These are phyloP conservation scores for Neomonachus schauinslandi DNA, from an alignment of 2,113 vertebrate genomes.

Conservation along the genomic window DNA sequence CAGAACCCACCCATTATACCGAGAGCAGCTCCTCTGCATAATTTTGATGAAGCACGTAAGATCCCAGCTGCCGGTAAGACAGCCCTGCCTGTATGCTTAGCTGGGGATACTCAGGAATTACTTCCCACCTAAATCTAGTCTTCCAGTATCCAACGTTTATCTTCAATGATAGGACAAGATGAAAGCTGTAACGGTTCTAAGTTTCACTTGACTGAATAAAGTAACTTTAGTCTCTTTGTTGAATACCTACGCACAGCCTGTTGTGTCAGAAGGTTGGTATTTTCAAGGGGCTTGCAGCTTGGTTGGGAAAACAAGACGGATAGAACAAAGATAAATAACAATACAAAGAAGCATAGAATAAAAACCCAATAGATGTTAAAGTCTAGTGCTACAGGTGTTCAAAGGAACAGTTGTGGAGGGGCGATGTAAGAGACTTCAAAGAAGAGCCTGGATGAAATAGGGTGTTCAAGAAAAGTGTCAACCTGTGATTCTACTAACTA, in stretches of 20 bases:
- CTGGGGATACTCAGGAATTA: neutral
- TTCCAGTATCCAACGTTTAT: neutral
- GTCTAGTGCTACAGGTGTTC: neutral
- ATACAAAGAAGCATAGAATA: neutral
- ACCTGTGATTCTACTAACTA: neutral
- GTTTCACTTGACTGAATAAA: neutral
- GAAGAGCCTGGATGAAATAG: neutral
- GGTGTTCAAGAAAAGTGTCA: neutral
- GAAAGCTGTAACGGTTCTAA: neutral
- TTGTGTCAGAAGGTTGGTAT: neutral
- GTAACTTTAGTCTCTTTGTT: neutral
- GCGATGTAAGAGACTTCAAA: neutral
- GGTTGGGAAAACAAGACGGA: conserved; percentile 11
- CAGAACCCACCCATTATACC: conserved; percentile 77
- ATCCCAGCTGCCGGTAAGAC: conserved; percentile 77
- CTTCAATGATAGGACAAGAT: neutral
- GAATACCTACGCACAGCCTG: neutral
- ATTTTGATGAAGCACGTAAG: conserved; percentile 73
- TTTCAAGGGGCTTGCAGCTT: conserved; percentile 4
- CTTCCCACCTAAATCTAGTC: neutral
- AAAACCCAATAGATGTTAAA: neutral
- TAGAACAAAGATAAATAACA: neutral
- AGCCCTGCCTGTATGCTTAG: neutral
- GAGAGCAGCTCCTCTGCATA: conserved; percentile 79
- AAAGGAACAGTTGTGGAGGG: neutral